phyloP scores from a whole-genome alignment of 2,797 vertebrate genomes.

The Coracias cyanogaster region DNA sequence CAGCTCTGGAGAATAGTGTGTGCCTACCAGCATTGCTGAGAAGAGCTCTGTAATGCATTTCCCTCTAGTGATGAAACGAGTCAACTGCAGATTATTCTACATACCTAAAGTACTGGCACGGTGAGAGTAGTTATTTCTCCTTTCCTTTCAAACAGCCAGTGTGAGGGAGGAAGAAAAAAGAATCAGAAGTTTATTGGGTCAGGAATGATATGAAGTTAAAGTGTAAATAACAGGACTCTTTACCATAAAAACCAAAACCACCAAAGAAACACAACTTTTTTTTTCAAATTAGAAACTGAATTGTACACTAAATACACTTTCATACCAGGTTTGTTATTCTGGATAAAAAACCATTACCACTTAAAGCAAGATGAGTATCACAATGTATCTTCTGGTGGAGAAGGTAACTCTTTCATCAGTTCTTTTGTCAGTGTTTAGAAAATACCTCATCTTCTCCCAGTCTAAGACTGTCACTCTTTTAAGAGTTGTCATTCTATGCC shows the following conservation, averaged over 20 bases:
- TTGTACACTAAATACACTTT: background rate
- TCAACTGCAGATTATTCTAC: background rate
- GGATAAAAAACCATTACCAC: background rate
- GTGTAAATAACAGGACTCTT: background rate
- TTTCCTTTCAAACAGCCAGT: background rate
- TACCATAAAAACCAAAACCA: background rate
- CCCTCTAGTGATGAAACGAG: constrained; percentile 50
- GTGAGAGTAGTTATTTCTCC: background rate
- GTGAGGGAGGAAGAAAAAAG: background rate
- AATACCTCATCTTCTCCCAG: background rate
- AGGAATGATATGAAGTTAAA: background rate
- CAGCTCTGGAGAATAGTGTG: background rate
- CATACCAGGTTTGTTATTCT: background rate
- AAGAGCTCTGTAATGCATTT: constrained; percentile 5
- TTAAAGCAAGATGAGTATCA: background rate
- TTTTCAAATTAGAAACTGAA: background rate
- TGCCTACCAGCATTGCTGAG: background rate
- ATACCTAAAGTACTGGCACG: background rate
- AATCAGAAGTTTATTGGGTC: background rate
- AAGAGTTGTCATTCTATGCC: background rate
- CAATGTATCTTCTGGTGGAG: background rate
- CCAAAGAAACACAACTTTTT: background rate
- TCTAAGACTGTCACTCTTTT: background rate
- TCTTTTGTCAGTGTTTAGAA: background rate
- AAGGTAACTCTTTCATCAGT: background rate